Base-by-base conservation (phyloP, 1,140 invertebrate genomes). In the Acromyrmex charruanus region DNA sequence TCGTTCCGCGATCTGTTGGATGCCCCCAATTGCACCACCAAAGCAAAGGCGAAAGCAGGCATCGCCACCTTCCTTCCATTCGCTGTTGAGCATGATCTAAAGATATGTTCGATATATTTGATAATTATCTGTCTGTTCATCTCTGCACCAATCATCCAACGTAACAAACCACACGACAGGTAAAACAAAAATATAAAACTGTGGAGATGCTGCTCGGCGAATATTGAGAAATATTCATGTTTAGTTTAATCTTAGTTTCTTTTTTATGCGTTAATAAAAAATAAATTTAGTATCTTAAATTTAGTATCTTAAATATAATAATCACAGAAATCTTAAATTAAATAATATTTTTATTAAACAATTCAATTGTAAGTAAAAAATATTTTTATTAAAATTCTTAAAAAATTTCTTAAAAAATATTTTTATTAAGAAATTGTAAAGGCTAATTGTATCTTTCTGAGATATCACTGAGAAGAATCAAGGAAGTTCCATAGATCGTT, bases 11-110 rank as follows among this genome's bases (percentile, higher is more conserved):
- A 39, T 82, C 75, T 31, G 75, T 81, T 74, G 28, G 31, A 21
- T 58, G 28, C 63, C 80, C 55, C n/a, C 53, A 74, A 89, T 90
- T 86, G 85, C 79, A 89, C 89, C 69, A 90, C 81, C 81, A 66
- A 86, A 88, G 82, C 77, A 74, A 77, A 51, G 82, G 53, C 81
- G 72, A 71, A 80, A 85, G 59, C 65, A 74, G 21, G 18, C 53
- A 82, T 63, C 86, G 71, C 69, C 69, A 82, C 80, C 80, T 84
- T 74, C 28, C 58, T 74, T 74, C 39, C 55, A 59, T 61, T 63
- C 14, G 69, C 69, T 63, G 69, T 51, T 75, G 69, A 75, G 28
- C 69, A 51, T 75, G 68, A 84, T 84, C 71, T 74, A 84, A 84
- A 84, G 80, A 84, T 59, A 84, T 74, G 55, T 74, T 84, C 31